Conservation (phyloP, 1,140 invertebrate species). For the Aleiodes sp. region DNA sequence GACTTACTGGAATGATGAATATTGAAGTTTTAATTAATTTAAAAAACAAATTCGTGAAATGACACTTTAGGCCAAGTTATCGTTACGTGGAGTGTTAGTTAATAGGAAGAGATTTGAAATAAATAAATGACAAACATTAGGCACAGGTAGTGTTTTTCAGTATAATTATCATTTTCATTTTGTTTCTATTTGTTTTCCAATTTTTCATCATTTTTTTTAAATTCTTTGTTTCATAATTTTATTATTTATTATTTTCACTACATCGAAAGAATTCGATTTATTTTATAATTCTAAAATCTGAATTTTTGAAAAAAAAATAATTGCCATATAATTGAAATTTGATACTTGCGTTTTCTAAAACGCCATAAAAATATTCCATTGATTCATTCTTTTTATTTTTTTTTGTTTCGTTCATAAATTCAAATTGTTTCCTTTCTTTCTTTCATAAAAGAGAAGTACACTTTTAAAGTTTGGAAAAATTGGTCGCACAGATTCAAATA, state of each 20-base stretch:
- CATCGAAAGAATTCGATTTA: neutral
- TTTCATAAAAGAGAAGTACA: conserved; percentile 10
- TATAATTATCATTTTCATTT: conserved; percentile 23
- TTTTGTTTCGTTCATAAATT: neutral
- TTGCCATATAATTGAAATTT: neutral
- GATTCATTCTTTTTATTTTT: too few species aligned
- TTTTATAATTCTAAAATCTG: neutral
- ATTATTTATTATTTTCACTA: neutral
- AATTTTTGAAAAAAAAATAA: neutral
- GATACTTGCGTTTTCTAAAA: conserved; percentile 1
- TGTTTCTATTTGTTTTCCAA: conserved; percentile 20
- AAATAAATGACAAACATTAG: conserved; percentile 50
- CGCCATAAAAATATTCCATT: conserved; percentile 14
- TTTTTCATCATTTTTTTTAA: neutral
- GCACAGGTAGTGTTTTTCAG: conserved; percentile 53
- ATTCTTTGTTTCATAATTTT: neutral
- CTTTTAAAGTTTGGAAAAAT: conserved; percentile 28
- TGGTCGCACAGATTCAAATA: conserved; percentile 30
- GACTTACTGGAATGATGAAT: conserved; percentile 12
- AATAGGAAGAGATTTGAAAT: conserved; percentile 33
- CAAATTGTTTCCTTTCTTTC: neutral
- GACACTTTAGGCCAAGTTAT: conserved; percentile 26
- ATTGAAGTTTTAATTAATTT: neutral
- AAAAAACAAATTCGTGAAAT: conserved; percentile 32
- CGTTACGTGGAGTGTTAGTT: conserved; percentile 23